Evolutionary conservation across 2,113 vertebrate species (phyloP).

Genomic region (Pomatorhinus ruficollis): DNA sequence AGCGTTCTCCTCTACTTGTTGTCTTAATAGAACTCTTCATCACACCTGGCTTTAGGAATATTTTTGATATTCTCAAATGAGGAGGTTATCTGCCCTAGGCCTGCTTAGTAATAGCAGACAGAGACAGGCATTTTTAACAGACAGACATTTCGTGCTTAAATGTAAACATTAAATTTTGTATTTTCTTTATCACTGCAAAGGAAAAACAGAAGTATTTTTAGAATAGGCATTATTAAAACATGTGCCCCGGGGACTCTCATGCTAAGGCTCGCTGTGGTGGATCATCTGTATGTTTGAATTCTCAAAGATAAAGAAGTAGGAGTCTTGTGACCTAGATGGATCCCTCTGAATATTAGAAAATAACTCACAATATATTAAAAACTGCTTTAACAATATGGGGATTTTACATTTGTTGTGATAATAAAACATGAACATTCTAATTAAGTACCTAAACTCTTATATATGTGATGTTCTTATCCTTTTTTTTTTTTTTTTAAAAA

Average conservation of each 20-base stretch:
- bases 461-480: neutral
- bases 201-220: neutral
- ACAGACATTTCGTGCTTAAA: neutral
- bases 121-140: neutral
- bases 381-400: neutral
- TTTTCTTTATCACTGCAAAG: neutral
- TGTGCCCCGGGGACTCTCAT: neutral
- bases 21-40: neutral
- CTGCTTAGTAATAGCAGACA: neutral
- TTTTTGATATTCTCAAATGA: neutral
- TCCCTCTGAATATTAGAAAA: neutral
- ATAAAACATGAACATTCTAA: neutral
- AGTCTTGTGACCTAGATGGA: neutral
- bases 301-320: neutral
- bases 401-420: neutral
- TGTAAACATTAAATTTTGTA: neutral
- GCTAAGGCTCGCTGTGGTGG: neutral
- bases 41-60: neutral
- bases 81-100: neutral
- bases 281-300: neutral
- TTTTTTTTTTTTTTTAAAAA: neutral
- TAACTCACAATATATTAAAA: neutral
- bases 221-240: neutral
- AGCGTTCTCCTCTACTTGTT: neutral
- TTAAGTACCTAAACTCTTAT: neutral